Conservation (phyloP, 2,113 vertebrate species). For the Rhineura floridana region DNA sequence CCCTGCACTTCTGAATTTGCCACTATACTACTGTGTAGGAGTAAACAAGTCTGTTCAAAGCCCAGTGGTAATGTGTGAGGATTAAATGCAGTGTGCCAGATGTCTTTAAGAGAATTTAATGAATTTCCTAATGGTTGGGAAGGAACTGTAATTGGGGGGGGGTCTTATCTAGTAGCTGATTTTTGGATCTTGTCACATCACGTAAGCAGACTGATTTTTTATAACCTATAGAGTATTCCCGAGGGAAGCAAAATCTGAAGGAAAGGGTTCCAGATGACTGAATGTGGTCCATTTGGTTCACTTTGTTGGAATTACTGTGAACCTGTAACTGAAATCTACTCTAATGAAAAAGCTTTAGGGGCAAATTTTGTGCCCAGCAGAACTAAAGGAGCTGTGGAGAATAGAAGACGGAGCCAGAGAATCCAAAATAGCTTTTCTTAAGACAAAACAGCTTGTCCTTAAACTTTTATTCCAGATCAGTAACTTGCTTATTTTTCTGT, state of each 20-base stretch:
- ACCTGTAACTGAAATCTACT: constrained; percentile 57
- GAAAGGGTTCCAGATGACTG: constrained; percentile 58
- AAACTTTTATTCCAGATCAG: constrained; percentile 9
- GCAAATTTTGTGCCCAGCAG: constrained; percentile 37
- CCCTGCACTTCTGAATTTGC: no score
- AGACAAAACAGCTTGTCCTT: not conserved
- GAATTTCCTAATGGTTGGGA: constrained; percentile 58
- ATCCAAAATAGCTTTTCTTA: constrained; percentile 40
- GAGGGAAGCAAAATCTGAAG: constrained; percentile 49
- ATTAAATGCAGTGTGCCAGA: constrained; percentile 52
- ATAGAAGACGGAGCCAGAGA: constrained; percentile 52
- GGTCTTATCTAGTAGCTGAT: constrained; percentile 31
- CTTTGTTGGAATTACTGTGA: constrained; percentile 57
- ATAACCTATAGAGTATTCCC: constrained; percentile 19
- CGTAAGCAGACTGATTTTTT: constrained; percentile 45
- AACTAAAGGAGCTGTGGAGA: constrained; percentile 47
- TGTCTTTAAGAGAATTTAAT: constrained; percentile 45
- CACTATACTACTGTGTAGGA: no score
- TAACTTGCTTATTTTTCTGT: constrained; percentile 25
- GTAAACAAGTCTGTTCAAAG: constrained; percentile 15
- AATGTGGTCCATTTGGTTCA: constrained; percentile 57
- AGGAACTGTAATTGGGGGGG: constrained; percentile 59
- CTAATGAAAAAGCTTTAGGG: constrained; percentile 37
- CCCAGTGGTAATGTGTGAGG: constrained; percentile 37
- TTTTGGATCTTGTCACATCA: constrained; percentile 49